Base-by-base conservation (phyloP, 2,888 invertebrate species). In the Tiliacea citrago region DNA sequence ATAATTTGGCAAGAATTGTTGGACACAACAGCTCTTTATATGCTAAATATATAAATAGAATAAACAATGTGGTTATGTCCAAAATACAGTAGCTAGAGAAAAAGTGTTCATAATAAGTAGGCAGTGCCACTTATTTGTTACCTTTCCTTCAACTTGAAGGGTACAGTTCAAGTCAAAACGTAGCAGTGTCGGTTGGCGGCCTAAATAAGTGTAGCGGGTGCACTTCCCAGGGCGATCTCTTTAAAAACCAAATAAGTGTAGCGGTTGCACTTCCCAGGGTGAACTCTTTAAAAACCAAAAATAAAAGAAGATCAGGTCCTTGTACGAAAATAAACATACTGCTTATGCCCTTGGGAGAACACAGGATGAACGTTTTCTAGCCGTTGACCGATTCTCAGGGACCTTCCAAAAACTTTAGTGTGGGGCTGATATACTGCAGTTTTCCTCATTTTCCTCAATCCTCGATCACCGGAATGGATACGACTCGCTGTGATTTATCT, bases 391-490 rank as follows among this genome's bases (percentile, higher is more conserved):
- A 49, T 42, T 77, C 42, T 68, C 58, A 55, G 55, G 49, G 42
- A 35, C 73, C 69, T n/a, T 82, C 29, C 39, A 3, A 29, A 63
- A 82, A 83, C 49, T 71, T 82, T 72, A 12, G 24, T 24, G 42
- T n/a, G 29, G 35, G 58, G 1, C 66, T 82, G 71, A 78, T 82
- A 78, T 78, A 79, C 71, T 80, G 79, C 83, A 83, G 49, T 72
- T 67, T 67, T 29, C 53, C 57, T 78, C 65, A 70, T 82, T 71
- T 82, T 71, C 79, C 83, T 78, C 57, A 21, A 82, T 58, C 53
- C 18, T 62, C 66, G 12, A 82, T 82, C 66, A 55, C 42, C 61
- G n/a, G 24, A 60, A 68, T 70, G 82, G 60, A 61, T 66, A 65
- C 65, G 63, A 70, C n/a, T 81, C 53, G 13, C 60, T 55, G 72